A percentile compares a stretch with the other conserved stretches of the same genome.
Evolutionary conservation across 30 jellyfish, hydroid and myxozoan genomes (phyloP).

Genomic region (Nemopilema nomurai): DNA sequence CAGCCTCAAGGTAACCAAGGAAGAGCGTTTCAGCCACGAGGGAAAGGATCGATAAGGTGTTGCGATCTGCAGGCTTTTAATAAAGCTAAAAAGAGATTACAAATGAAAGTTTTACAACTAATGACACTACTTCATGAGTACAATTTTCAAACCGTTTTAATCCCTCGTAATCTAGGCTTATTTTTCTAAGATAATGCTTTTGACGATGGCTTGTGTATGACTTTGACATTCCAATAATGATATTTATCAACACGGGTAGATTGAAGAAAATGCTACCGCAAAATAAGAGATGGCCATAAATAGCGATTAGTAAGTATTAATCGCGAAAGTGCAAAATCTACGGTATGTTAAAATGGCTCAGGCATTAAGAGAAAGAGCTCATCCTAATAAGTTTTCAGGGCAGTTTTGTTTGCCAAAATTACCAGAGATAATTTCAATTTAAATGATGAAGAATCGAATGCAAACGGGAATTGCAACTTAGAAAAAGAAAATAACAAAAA

Average conservation of each 20-base stretch:
- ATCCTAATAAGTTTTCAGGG: too few relatives aligned
- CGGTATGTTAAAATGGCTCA: not conserved
- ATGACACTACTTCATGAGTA: constrained; percentile 23
- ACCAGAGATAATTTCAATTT: not conserved
- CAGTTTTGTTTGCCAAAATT: not conserved
- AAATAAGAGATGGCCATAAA: not conserved
- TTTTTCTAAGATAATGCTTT: constrained; percentile 19
- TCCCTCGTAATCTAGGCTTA: constrained; percentile 34
- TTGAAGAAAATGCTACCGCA: not conserved
- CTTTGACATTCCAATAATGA: not conserved
- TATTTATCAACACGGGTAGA: constrained; percentile 1
- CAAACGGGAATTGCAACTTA: too few relatives aligned
- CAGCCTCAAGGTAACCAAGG: constrained; percentile 52
- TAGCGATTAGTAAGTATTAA: not conserved
- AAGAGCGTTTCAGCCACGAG: constrained; percentile 39
- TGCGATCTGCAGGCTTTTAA: constrained; percentile 43
- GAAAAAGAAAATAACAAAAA: not conserved
- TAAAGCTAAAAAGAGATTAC: constrained; percentile 40
- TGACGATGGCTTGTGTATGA: constrained; percentile 10
- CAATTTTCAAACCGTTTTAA: constrained; percentile 5
- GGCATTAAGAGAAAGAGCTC: not conserved
- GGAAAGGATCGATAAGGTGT: constrained; percentile 36
- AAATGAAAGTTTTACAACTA: constrained; percentile 27
- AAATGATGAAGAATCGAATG: too few relatives aligned
- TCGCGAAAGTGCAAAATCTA: not conserved